Evolutionary conservation across 2,888 invertebrate species (phyloP), one percentile per base, ranked within the genome.

Genomic region (Desoria tigrina): DNA sequence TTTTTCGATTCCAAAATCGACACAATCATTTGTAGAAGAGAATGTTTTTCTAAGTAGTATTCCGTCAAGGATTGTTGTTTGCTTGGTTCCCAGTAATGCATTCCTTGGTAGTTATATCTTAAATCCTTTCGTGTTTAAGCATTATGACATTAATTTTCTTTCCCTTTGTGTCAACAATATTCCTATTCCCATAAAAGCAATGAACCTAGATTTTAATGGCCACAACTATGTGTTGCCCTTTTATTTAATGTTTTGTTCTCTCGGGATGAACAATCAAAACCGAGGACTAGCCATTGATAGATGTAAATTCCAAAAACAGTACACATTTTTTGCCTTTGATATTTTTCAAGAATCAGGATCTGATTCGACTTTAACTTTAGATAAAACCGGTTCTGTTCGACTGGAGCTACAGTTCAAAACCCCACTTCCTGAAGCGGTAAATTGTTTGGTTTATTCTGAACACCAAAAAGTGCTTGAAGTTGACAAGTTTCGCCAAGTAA

Each of bases 61-160:
- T 18, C 79, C 79, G 1, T 76, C 76, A 63, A 66, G 77, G 49
- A 64, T 79, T 11, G 69, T 79, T 23, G 27, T 79, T n/a, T 77
- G 76, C 4, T 77, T 79, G 49, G 71, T 76, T 0, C 32, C 68
- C 9, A 71, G 69, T 54, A 42, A 62, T 3, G 72, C 74, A 0
- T 75, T 74, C 56, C 73, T 71, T 18, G 77, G 76, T 26, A 56
- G 61, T 32, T 66, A 65, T 18, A 26, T n/a, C 7, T 57, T 53
- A 28, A 76, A 77, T 27, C 77, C 76, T 0, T 77, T 68, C 50
- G 62, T 71, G 23, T 77, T 77, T 63, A 54, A 71, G 21, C 73
- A 76, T 65, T 74, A 64, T 28, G 55, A 73, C 24, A 28, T 77
- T 11, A 66, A 26, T n/a, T 74, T 59, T 18, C 54, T 76, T 1